Base-by-base conservation (phyloP, 2,888 invertebrate species). In the Brachyopa scutellaris region DNA sequence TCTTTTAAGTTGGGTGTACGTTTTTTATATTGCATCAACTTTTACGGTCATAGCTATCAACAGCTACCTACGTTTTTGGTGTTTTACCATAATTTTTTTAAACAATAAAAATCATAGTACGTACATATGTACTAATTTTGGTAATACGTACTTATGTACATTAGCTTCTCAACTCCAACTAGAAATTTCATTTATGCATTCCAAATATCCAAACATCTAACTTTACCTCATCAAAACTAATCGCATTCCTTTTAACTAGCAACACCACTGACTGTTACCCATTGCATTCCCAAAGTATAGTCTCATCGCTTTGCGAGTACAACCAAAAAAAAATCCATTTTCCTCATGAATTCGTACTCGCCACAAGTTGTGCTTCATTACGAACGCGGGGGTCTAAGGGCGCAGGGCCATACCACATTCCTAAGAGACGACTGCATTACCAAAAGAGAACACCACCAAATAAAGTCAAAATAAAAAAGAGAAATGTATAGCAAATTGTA, bases 351-450 rank as follows among this genome's bases (percentile, higher is more conserved):
- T 49, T 31, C 19, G n/a, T 33, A 23, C 9, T 9, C 5, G 6
- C 15, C 8, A 38, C 15, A 40, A 21, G 23, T n/a, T 23, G n/a
- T n/a, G 36, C 45, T 26, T 3, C 26, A 29, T 21, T 23, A 13
- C 17, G 31, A 51, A 15, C 36, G 21, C 6, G 26, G 26, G 26
- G 21, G 13, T 13, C 26, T 31, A 57, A 69, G 33, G 45, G 57
- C 57, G 59, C 59, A 59, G 47, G 57, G 19, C 69, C 13, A 17
- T 26, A 8, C 26, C 45, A 36, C 61, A 72, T 51, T 72, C 36
- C 55, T 36, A 73, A 73, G 62, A 62, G 73, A 49, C 8, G 73
- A 49, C 8, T 53, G 9, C 19, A 11, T 2, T 29, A 23, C 21
- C n/a, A 29, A 59, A 59, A 70, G 70, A 70, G 69, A 69, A 19